These are phyloP conservation scores for Calypte anna DNA, from an alignment of 2,113 vertebrate genomes.

Conservation along the genomic window DNA sequence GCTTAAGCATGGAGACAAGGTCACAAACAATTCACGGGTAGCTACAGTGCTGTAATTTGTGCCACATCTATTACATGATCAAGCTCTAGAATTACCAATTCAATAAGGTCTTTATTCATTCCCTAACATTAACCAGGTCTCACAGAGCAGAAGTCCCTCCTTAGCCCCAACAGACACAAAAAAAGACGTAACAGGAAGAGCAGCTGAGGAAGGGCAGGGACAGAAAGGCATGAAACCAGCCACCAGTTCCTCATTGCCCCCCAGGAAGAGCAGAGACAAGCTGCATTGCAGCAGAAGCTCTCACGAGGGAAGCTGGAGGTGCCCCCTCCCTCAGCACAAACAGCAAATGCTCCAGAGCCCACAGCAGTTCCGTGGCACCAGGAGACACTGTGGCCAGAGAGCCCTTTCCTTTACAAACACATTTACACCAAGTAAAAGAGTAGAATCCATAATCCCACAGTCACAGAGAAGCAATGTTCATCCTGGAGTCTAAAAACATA, in stretches of 20 bases:
- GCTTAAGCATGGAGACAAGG: neutral
- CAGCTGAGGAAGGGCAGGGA: neutral
- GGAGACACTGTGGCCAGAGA: neutral
- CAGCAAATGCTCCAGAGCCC: neutral
- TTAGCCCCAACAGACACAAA: neutral
- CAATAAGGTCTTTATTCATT: neutral
- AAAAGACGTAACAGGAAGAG: neutral
- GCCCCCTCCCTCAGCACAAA: neutral
- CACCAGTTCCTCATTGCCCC: neutral
- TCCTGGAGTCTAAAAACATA: too few species aligned
- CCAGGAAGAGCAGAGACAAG: neutral
- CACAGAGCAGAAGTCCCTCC: neutral
- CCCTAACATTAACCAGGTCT: neutral
- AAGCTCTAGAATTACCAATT: neutral
- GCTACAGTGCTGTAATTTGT: neutral
- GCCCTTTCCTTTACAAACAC: neutral
- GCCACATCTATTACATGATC: neutral
- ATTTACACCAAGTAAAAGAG: neutral
- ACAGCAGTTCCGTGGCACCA: rapidly evolving
- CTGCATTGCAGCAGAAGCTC: neutral
- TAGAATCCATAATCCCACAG: neutral
- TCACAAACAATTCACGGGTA: neutral
- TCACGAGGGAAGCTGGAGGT: neutral
- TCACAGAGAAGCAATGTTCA: neutral
- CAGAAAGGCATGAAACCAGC: neutral